Conservation (phyloP, 1,140 invertebrate species). For the Drosophila bocqueti region DNA sequence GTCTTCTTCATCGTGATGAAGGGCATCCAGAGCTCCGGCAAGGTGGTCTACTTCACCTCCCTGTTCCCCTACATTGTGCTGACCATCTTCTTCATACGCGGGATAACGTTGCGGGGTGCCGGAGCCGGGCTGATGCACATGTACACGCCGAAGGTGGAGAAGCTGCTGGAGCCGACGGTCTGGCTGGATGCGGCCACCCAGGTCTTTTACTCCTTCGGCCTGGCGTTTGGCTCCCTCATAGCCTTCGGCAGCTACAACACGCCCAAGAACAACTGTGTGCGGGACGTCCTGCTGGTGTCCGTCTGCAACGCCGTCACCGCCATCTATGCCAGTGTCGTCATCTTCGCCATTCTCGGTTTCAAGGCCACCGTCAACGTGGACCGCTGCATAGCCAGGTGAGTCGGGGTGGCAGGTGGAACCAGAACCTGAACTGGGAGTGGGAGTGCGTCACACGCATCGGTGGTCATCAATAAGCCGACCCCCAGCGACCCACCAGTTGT, state of each 20-base stretch:
- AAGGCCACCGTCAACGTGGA: constrained; percentile 93
- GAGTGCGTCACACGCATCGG: constrained; percentile 52
- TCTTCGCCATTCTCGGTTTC: constrained; percentile 95
- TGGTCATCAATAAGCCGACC: constrained; percentile 35
- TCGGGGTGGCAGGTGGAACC: constrained; percentile 42
- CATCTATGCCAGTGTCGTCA: constrained; percentile 96
- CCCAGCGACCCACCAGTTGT: constrained; percentile 45
- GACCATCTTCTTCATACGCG: constrained; percentile 97
- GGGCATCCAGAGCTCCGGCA: constrained; percentile 98
- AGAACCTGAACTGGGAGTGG: background rate
- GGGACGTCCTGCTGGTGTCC: constrained; percentile 95
- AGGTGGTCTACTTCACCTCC: constrained; percentile 98
- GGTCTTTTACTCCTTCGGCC: constrained; percentile 97
- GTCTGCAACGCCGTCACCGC: constrained; percentile 96
- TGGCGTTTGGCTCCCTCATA: constrained; percentile 96
- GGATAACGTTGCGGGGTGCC: constrained; percentile 95
- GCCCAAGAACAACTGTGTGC: constrained; percentile 95
- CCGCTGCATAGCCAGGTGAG: constrained; percentile 91
- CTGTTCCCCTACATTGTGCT: constrained; percentile 97
- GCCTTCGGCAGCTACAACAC: constrained; percentile 96
- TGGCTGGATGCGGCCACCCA: constrained; percentile 98
- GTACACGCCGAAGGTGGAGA: constrained; percentile 96
- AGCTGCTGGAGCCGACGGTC: constrained; percentile 91
- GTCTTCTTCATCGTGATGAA: constrained; percentile 99
- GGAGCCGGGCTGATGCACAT: constrained; percentile 95